phyloP scores from a whole-genome alignment of 2,797 vertebrate species.

The Tympanoctomys barrerae region DNA sequence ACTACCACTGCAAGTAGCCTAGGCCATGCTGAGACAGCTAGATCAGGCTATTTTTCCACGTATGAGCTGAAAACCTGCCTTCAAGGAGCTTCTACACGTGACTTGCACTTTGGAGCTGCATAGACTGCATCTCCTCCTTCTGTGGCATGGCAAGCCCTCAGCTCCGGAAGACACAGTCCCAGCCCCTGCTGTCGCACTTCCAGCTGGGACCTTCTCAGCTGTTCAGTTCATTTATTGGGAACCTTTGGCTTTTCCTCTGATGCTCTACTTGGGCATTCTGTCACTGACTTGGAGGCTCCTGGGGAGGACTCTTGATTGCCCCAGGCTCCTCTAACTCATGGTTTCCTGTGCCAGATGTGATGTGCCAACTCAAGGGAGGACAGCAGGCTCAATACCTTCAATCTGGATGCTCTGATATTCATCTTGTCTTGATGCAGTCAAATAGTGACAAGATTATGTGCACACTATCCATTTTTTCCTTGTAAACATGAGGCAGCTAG shows the following conservation, averaged over 20 bases:
- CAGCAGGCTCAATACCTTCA: neutral
- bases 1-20: neutral
- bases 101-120: neutral
- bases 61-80: neutral
- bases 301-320: neutral
- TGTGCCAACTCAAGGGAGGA: neutral
- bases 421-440: conserved; percentile 26
- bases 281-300: neutral
- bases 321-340: neutral
- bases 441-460: neutral
- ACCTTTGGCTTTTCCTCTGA: conserved; percentile 22
- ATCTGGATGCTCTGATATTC: neutral
- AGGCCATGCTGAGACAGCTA: neutral
- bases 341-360: neutral
- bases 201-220: neutral
- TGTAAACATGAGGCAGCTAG: neutral
- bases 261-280: neutral
- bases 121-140: neutral
- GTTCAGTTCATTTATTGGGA: neutral
- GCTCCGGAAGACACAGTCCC: neutral
- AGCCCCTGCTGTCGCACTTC: neutral
- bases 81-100: neutral
- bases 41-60: neutral
- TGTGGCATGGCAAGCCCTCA: neutral
- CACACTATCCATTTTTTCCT: neutral